Evolutionary conservation across 2,113 vertebrate species (phyloP).

Genomic region (Beaufortia kweichowensis): DNA sequence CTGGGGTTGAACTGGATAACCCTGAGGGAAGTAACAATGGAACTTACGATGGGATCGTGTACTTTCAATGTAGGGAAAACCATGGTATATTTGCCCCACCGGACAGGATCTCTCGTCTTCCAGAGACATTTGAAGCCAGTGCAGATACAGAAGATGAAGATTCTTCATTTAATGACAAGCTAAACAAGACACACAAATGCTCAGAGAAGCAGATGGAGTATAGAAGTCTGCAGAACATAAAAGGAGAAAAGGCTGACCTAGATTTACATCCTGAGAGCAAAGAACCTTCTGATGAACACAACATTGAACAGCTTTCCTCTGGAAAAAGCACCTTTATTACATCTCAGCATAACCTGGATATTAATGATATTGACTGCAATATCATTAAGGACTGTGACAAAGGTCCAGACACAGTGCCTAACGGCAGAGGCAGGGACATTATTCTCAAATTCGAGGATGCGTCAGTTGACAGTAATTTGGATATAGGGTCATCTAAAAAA

Average conservation of each 20-base stretch:
- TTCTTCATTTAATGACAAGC: slow-evolving; percentile 73
- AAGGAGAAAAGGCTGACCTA: slow-evolving; percentile 54
- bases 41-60: slow-evolving; percentile 82
- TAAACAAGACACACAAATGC: slow-evolving; percentile 62
- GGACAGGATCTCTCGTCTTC: slow-evolving; percentile 84
- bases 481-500: slow-evolving; percentile 35
- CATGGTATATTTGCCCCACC: slow-evolving; percentile 95
- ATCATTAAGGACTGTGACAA: slow-evolving; percentile 39
- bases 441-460: slow-evolving; percentile 60
- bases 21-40: slow-evolving; percentile 93
- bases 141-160: slow-evolving; percentile 81
- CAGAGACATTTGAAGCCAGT: slow-evolving; percentile 69
- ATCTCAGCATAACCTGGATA: slow-evolving; percentile 42
- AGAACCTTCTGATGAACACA: slow-evolving; percentile 49
- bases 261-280: slow-evolving; percentile 59
- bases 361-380: slow-evolving; percentile 36
- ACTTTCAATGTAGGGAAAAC: slow-evolving; percentile 84
- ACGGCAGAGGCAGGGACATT: slow-evolving; percentile 52
- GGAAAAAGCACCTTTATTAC: slow-evolving; percentile 7
- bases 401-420: slow-evolving; percentile 45
- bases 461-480: slow-evolving; percentile 54
- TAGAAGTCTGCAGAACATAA: slow-evolving; percentile 53
- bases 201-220: slow-evolving; percentile 43
- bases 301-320: slow-evolving; percentile 23
- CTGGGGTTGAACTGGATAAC: slow-evolving; percentile 90